These are phyloP conservation scores for Lithophane leautieri DNA, from an alignment of 2,888 invertebrate species.

Conservation along the genomic window DNA sequence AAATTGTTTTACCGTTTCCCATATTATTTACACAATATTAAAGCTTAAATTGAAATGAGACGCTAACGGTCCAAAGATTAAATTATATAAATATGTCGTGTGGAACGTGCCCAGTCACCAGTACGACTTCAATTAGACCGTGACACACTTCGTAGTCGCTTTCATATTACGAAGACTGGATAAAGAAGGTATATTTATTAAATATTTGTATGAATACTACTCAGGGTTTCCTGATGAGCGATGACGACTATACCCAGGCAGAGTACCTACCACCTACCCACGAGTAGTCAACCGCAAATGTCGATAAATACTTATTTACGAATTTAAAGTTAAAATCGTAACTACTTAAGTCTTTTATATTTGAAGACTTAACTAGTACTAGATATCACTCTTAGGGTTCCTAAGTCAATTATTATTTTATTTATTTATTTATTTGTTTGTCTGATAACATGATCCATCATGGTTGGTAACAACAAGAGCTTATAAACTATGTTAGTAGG, in stretches of 20 bases:
- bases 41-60: conserved; percentile 56
- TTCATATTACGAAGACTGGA: conserved; percentile 77
- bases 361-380: neutral
- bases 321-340: too few relatives aligned
- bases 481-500: too few relatives aligned
- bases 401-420: too few relatives aligned
- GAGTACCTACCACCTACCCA: too few relatives aligned
- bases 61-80: conserved; percentile 71
- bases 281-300: neutral
- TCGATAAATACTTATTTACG: neutral
- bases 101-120: conserved; percentile 81
- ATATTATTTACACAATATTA: conserved; percentile 27
- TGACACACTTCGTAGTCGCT: conserved; percentile 85
- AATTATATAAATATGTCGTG: conserved; percentile 79
- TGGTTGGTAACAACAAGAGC: too few relatives aligned
- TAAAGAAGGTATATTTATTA: conserved; percentile 21
- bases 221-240: conserved; percentile 1
- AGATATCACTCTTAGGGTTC: neutral
- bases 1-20: conserved; percentile 16
- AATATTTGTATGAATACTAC: conserved; percentile 8
- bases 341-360: neutral
- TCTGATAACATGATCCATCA: too few relatives aligned
- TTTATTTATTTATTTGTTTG: too few relatives aligned
- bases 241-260: neutral
- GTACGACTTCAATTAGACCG: conserved; percentile 84